A percentile compares a stretch with the other conserved stretches of the same genome.
Conservation (phyloP, 2,888 invertebrate genomes). For the Operophtera brumata region DNA sequence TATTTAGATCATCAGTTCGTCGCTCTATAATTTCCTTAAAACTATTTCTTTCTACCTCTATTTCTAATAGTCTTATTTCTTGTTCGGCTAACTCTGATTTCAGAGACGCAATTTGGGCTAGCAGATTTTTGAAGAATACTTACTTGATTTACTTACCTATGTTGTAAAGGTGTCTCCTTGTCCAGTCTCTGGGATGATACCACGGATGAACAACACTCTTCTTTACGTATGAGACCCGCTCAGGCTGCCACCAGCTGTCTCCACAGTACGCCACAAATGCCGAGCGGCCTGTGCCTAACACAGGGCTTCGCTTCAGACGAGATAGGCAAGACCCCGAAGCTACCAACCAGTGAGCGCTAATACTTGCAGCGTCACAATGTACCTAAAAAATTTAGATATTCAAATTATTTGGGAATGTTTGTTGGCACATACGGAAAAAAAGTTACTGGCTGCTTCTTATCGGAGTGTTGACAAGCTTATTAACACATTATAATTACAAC, state of each 20-base stretch:
- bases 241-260: constrained; percentile 57
- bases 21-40: no score
- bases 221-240: constrained; percentile 62
- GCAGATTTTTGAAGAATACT: no score
- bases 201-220: constrained; percentile 60
- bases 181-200: constrained; percentile 48
- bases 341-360: constrained; percentile 66
- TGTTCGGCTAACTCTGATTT: no score
- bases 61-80: no score
- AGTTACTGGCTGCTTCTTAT: constrained; percentile 1
- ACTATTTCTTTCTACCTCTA: no score
- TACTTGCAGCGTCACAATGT: constrained; percentile 64
- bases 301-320: constrained; percentile 48
- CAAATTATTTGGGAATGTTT: background rate
- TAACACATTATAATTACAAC: no score
- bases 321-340: constrained; percentile 63
- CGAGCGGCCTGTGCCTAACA: constrained; percentile 46
- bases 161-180: constrained; percentile 56
- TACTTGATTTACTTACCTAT: constrained; percentile 59
- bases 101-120: no score
- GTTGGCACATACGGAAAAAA: background rate
- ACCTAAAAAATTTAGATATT: constrained; percentile 45
- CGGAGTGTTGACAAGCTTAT: background rate
- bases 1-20: no score
- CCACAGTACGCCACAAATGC: constrained; percentile 66